Percentiles rank a stretch among this genome's conserved stretches.
Evolutionary conservation across 53 echinoderm and acorn worm species (phyloP).

Genomic region (Arbacia lixula): DNA sequence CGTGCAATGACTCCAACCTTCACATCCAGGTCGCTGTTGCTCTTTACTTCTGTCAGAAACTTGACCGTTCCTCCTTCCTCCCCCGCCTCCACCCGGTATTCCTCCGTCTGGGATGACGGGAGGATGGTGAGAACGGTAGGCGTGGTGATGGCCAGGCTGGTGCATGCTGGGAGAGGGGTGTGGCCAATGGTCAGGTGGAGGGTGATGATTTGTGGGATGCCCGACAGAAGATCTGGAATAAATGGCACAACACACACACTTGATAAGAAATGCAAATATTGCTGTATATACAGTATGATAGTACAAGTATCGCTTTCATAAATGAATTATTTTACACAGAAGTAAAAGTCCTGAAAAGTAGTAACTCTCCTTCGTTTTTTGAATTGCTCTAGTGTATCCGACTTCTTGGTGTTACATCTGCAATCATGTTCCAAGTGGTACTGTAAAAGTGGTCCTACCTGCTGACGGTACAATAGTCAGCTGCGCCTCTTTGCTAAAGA

Average conservation of each 20-base stretch:
- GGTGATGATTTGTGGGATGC: constrained; percentile 78
- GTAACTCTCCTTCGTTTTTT: too few species aligned
- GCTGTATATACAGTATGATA: too few species aligned
- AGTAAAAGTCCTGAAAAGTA: too few species aligned
- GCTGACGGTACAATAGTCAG: constrained; percentile 54
- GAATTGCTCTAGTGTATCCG: too few species aligned
- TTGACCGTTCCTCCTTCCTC: constrained; percentile 41
- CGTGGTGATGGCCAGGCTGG: constrained; percentile 70
- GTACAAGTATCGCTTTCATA: too few species aligned
- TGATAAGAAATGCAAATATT: too few species aligned
- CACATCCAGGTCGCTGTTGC: constrained; percentile 58
- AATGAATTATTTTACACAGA: too few species aligned
- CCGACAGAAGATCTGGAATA: constrained; percentile 71
- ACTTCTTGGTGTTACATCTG: too few species aligned
- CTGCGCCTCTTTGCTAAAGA: constrained; percentile 82
- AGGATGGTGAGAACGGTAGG: constrained; percentile 69
- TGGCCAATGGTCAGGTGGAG: constrained; percentile 77
- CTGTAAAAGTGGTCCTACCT: too few species aligned
- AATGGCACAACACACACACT: too few species aligned
- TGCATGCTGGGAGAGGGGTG: constrained; percentile 64
- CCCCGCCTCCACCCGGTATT: constrained; percentile 50
- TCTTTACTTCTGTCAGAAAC: constrained; percentile 50
- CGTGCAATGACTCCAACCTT: constrained; percentile 47
- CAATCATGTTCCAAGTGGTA: too few species aligned
- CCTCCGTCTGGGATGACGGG: constrained; percentile 47